Percentiles rank a stretch among this genome's conserved stretches.
These are phyloP conservation scores for Exocentrus adspersus DNA, from an alignment of 2,888 invertebrate species.

Conservation along the genomic window DNA sequence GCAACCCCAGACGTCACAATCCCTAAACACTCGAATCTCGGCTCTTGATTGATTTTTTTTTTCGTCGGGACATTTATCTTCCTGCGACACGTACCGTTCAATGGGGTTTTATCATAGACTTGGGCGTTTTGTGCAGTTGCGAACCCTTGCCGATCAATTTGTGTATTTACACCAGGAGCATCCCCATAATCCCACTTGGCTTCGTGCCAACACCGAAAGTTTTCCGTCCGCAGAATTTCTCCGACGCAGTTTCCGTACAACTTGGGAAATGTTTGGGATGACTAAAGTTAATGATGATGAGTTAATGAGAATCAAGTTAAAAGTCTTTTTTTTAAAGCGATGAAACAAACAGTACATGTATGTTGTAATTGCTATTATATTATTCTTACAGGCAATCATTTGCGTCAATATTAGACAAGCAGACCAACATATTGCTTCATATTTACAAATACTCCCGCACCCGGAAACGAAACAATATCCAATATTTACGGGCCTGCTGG, in stretches of 20 bases:
- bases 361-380: too few relatives aligned
- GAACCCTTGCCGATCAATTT: constrained; percentile 19
- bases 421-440: too few relatives aligned
- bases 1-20: not conserved
- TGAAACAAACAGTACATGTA: too few relatives aligned
- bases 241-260: not conserved
- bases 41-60: constrained; percentile 16
- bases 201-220: constrained; percentile 12
- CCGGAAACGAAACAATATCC: not conserved
- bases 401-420: too few relatives aligned
- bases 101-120: constrained; percentile 1
- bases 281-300: too few relatives aligned
- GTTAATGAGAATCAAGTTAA: too few relatives aligned
- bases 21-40: not conserved
- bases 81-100: constrained; percentile 12
- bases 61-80: constrained; percentile 1
- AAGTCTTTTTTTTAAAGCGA: too few relatives aligned
- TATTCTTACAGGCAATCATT: too few relatives aligned
- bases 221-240: constrained; percentile 5
- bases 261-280: too few relatives aligned
- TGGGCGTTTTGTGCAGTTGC: constrained; percentile 3
- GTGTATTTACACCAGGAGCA: constrained; percentile 20
- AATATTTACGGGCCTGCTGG: not conserved
- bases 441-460: not conserved
- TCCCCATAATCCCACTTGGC: constrained; percentile 23